These are phyloP conservation scores for Nasua narica DNA, from an alignment of 2,797 vertebrate genomes.

Conservation along the genomic window DNA sequence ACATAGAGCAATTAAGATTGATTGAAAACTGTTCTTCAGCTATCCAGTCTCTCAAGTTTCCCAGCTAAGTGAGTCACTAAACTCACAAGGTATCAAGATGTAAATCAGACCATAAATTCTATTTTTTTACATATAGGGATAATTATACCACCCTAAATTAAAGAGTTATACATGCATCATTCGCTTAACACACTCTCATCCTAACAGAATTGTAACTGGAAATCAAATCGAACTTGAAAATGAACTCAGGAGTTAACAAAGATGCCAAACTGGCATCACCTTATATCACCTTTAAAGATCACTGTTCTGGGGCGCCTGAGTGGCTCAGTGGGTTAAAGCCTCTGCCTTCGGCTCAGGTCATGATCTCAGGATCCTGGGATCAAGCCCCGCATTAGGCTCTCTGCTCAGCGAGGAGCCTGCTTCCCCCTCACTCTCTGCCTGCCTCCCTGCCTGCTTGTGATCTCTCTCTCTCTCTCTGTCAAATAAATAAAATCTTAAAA, in stretches of 20 bases:
- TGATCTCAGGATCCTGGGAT: too few species aligned
- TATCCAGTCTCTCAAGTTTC: not conserved
- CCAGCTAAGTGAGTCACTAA: not conserved
- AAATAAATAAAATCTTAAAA: too few species aligned
- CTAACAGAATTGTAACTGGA: not conserved
- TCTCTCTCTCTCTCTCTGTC: too few species aligned
- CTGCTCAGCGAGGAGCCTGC: too few species aligned
- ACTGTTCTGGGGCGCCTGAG: not conserved
- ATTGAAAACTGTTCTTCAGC: not conserved
- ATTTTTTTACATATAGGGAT: not conserved
- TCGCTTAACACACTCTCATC: not conserved
- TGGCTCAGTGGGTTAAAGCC: too few species aligned
- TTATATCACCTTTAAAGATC: not conserved
- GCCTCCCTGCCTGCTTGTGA: too few species aligned
- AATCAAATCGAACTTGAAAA: conserved; percentile 28
- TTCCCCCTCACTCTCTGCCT: too few species aligned
- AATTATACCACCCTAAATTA: not conserved
- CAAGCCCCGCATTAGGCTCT: too few species aligned
- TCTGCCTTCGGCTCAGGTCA: too few species aligned
- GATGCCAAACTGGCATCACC: not conserved
- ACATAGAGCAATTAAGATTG: not conserved
- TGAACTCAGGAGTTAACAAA: not conserved
- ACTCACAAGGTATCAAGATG: not conserved
- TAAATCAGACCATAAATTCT: not conserved
- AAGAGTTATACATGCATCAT: not conserved